A percentile compares a stretch with the other conserved stretches of the same genome.
These are phyloP conservation scores for Stratiomys singularior DNA, from an alignment of 2,888 invertebrate genomes.

Conservation along the genomic window DNA sequence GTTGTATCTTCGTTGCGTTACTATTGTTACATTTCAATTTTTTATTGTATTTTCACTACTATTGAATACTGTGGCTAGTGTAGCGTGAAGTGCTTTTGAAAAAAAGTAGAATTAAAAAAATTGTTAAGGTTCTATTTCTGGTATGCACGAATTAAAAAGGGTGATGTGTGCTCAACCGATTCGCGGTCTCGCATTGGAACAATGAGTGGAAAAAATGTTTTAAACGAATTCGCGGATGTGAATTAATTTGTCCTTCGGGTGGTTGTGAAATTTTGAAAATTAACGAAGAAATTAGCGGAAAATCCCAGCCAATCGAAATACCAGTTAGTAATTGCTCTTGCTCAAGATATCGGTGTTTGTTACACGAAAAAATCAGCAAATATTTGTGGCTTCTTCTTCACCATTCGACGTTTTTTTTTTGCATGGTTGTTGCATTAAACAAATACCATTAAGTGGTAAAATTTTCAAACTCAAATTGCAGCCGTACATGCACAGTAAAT, in stretches of 20 bases:
- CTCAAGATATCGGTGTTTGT: background rate
- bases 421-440: too few species aligned
- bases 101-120: background rate
- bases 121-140: slow-evolving; percentile 26
- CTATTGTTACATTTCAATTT: slow-evolving; percentile 28
- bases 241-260: slow-evolving; percentile 41
- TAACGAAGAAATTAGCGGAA: background rate
- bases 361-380: background rate
- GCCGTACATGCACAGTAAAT: background rate
- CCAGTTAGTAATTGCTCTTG: background rate
- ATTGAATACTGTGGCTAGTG: slow-evolving; percentile 38
- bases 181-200: slow-evolving; percentile 37
- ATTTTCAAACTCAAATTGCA: background rate
- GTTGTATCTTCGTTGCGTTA: background rate
- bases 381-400: too few species aligned
- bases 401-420: too few species aligned
- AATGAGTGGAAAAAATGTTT: slow-evolving; percentile 15
- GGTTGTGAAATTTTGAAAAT: slow-evolving; percentile 17
- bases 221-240: slow-evolving; percentile 38
- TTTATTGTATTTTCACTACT: slow-evolving; percentile 20
- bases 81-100: slow-evolving; percentile 36
- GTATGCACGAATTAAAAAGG: slow-evolving; percentile 5
- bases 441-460: too few species aligned
- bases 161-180: slow-evolving; percentile 47
- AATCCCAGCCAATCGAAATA: background rate